A percentile compares a stretch with the other conserved stretches of the same genome.
Evolutionary conservation across 2,888 invertebrate genomes (phyloP).

Genomic region (Caenorhabditis panamensis): DNA sequence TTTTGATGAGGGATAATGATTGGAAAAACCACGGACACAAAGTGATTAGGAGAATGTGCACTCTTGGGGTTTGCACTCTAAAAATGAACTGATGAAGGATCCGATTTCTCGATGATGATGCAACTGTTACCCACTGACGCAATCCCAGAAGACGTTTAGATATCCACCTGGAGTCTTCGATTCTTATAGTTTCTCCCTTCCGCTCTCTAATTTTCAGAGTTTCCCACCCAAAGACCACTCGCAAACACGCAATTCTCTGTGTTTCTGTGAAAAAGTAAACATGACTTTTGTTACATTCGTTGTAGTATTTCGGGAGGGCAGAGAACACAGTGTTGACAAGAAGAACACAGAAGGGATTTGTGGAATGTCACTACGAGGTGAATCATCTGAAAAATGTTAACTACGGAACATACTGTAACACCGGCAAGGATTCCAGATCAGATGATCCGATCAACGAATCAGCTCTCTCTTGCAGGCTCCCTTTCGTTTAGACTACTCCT

Average conservation of each 20-base stretch:
- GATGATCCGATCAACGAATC: no score
- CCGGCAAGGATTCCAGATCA: no score
- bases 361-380: not conserved
- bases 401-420: not conserved
- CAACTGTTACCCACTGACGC: not conserved
- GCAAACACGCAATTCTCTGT: conserved; percentile 26
- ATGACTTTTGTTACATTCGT: conserved; percentile 20
- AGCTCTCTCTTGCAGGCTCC: no score
- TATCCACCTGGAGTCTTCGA: no score
- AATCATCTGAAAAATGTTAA: not conserved
- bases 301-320: conserved; percentile 42
- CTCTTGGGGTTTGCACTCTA: no score
- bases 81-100: not conserved
- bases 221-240: conserved; percentile 38
- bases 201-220: not conserved
- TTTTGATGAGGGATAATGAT: conserved; percentile 1
- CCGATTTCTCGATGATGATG: not conserved
- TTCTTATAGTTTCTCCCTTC: not conserved
- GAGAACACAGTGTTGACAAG: conserved; percentile 41
- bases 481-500: not conserved
- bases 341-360: conserved; percentile 10
- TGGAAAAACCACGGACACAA: not conserved
- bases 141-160: no score
- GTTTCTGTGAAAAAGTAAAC: conserved; percentile 52
- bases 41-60: no score